phyloP scores from a whole-genome alignment of 1,140 invertebrate genomes.

The Pollicipes pollicipes region DNA sequence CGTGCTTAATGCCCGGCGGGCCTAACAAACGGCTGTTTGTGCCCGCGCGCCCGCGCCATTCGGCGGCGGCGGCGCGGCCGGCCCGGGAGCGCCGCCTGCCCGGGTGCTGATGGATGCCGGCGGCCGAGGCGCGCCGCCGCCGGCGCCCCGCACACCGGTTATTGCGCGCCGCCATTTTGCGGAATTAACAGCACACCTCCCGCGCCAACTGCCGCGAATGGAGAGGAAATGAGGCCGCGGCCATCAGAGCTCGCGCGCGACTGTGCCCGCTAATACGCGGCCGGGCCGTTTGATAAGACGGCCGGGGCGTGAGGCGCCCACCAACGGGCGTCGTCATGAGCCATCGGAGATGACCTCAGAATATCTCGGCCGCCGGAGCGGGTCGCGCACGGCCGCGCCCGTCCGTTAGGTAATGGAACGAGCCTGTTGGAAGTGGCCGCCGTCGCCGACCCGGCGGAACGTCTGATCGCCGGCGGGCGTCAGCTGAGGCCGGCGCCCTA shows the following conservation, averaged over 20 bases:
- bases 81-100: not conserved
- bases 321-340: not conserved
- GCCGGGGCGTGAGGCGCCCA: no score
- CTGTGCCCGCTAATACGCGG: no score
- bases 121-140: no score
- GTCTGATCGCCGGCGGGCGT: not conserved
- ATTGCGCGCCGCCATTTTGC: not conserved
- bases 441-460: no score
- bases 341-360: slow-evolving; percentile 1
- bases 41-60: no score
- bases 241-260: no score
- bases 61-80: no score
- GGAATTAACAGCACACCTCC: not conserved
- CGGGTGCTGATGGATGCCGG: not conserved
- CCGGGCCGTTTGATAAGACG: not conserved
- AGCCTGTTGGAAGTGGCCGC: not conserved
- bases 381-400: no score
- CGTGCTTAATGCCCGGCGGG: not conserved
- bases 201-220: not conserved
- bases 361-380: not conserved
- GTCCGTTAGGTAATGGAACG: not conserved
- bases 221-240: not conserved
- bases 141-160: not conserved
- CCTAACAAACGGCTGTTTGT: not conserved
- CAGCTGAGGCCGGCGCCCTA: not conserved